Evolutionary conservation across 1,140 invertebrate species (phyloP), one percentile per base, ranked within the genome.

Genomic region (Conus ventricosus): DNA sequence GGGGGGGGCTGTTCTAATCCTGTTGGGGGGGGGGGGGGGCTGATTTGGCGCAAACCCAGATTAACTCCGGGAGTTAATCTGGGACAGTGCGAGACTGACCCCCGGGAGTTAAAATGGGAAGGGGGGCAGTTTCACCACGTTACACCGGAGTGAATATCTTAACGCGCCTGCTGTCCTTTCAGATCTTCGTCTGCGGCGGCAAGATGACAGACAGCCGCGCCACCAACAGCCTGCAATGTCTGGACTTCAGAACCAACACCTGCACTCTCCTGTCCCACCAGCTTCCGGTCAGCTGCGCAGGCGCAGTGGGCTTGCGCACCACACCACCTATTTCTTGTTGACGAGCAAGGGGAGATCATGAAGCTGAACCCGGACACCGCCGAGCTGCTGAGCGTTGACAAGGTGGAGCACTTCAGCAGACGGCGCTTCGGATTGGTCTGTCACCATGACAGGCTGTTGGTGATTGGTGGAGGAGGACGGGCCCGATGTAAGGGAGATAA

Each of bases 381-480:
- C 81, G 20, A 83, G 81, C 5, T 83, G 51, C 10, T 17, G 10
- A 55, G n/a, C 5, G 7, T n/a, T 54, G 81, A 83, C 51, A 27
- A 83, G 8, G 53, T 83, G 81, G 5, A 10, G 6, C 53, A 83
- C 13, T 83, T 83, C 81, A 54, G 0, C 11, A 54, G 81, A 11
- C 25, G 39, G 23, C 51, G 81, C 10, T 83, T 83, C 23, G 7
- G 81, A n/a, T 51, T 83, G 51, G 81, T 51, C 51, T 13, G 10
- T 23, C 81, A 83, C 23, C 81, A 83, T 55, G 81, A 83, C 20
- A 54, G 53, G 23, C 53, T 83, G 81, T 53, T 83, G 3, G 81
- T 83, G 53, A 51, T 83, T 27, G 81, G 81, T 27, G 81, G 81
- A 53, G 81, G 81, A 83, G 81, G 81, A 83, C 13, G 81, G 81